These are phyloP conservation scores for Styela plicata DNA, from an alignment of 23 tunicate species.

Conservation along the genomic window DNA sequence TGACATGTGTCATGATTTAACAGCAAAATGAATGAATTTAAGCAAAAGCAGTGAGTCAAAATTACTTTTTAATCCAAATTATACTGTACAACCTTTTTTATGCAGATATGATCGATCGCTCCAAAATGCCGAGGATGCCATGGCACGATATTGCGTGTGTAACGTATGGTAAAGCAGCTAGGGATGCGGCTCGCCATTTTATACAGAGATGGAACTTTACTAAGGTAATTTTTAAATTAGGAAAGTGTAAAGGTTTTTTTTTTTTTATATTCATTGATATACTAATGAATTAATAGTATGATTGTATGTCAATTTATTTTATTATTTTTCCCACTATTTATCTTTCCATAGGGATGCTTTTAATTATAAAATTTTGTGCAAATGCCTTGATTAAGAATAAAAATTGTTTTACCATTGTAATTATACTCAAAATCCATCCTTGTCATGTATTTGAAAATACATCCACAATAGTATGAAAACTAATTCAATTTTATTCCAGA, in stretches of 20 bases:
- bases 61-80: no score
- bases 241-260: background rate
- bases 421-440: background rate
- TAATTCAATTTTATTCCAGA: conserved; percentile 33
- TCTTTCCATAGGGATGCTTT: background rate
- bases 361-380: background rate
- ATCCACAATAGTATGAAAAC: background rate
- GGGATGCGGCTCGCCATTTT: conserved; percentile 96
- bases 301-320: background rate
- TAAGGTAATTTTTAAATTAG: conserved; percentile 54
- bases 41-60: no score
- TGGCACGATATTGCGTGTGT: conserved; percentile 98
- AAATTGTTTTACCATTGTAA: background rate
- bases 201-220: conserved; percentile 98
- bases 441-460: background rate
- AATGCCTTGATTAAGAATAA: background rate
- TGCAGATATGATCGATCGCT: conserved; percentile 69
- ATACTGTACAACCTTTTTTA: no score
- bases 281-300: no score
- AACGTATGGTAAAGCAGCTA: conserved; percentile 91
- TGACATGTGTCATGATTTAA: no score
- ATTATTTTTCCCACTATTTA: background rate
- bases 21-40: no score
- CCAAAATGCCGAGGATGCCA: conserved; percentile 71
- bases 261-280: background rate